phyloP scores from a whole-genome alignment of 2,113 vertebrate species.

The Melanostigma gelatinosum region DNA sequence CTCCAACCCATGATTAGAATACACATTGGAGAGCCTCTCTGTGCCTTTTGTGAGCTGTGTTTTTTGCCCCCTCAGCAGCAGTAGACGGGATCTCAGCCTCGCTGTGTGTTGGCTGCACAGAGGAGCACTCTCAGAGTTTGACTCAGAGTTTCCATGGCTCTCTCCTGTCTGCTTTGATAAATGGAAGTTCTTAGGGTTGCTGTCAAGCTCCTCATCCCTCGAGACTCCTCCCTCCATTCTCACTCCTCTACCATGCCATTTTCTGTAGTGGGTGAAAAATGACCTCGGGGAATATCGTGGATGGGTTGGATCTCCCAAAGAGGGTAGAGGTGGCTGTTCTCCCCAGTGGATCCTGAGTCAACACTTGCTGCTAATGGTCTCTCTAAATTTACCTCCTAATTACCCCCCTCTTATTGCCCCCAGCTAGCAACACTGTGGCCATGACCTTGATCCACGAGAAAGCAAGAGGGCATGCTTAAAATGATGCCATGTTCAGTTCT shows the following conservation, averaged over 20 bases:
- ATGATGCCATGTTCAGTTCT: slow-evolving; percentile 45
- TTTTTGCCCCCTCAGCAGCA: slow-evolving; percentile 52
- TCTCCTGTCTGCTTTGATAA: slow-evolving; percentile 69
- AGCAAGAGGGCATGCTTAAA: slow-evolving; percentile 33
- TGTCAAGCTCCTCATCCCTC: slow-evolving; percentile 69
- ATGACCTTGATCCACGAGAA: slow-evolving; percentile 70
- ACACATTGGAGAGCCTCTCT: slow-evolving; percentile 39
- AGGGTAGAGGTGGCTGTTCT: slow-evolving; percentile 66
- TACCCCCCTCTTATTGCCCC: slow-evolving; percentile 70
- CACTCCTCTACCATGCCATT: slow-evolving; percentile 62
- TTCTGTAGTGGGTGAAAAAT: slow-evolving; percentile 74
- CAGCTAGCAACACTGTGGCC: slow-evolving; percentile 67
- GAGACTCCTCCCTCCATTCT: slow-evolving; percentile 68
- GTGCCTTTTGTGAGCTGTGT: slow-evolving; percentile 49
- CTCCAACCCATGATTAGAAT: slow-evolving; percentile 63
- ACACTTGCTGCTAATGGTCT: slow-evolving; percentile 79
- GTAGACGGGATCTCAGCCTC: slow-evolving; percentile 39
- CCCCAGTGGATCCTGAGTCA: slow-evolving; percentile 70
- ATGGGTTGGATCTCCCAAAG: slow-evolving; percentile 64
- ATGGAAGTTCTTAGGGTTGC: slow-evolving; percentile 73
- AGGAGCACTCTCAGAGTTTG: slow-evolving; percentile 45
- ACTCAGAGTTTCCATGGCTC: slow-evolving; percentile 72
- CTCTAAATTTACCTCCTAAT: slow-evolving; percentile 79
- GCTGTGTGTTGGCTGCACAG: slow-evolving; percentile 36
- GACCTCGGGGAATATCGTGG: slow-evolving; percentile 58